A percentile compares a stretch with the other conserved stretches of the same genome.
Conservation (phyloP, 2,113 vertebrate genomes). For the Poicephalus meyeri region DNA sequence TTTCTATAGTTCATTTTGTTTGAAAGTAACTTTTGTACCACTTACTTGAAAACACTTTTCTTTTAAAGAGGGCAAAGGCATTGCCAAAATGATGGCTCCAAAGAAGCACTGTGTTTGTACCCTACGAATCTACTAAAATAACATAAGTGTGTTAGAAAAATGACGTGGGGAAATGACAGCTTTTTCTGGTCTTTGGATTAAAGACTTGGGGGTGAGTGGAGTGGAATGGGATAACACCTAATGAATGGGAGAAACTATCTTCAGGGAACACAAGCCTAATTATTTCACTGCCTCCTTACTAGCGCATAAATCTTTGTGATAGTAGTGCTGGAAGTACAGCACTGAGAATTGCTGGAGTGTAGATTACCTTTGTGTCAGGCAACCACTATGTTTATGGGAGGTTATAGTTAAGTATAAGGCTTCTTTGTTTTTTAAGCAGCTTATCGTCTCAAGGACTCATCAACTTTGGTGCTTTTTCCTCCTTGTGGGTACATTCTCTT, state of each 20-base stretch:
- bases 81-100: slow-evolving; percentile 25
- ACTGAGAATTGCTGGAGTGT: not conserved
- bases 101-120: not conserved
- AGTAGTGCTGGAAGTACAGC: not conserved
- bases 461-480: slow-evolving; percentile 64
- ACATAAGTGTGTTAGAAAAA: not conserved
- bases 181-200: not conserved
- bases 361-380: not conserved
- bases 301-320: not conserved
- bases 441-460: slow-evolving; percentile 39
- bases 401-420: not conserved
- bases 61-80: slow-evolving; percentile 4
- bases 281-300: slow-evolving; percentile 18
- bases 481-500: slow-evolving; percentile 12
- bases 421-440: slow-evolving; percentile 37
- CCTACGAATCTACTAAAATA: not conserved
- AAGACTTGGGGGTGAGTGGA: not conserved
- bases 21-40: slow-evolving; percentile 6
- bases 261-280: slow-evolving; percentile 10
- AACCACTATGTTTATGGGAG: slow-evolving; percentile 30
- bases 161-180: not conserved
- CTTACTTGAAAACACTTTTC: not conserved
- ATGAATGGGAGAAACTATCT: not conserved
- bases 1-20: not conserved
- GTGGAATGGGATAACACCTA: not conserved